phyloP scores from a whole-genome alignment of 2,888 invertebrate genomes.

The Caenorhabditis macrosperma region DNA sequence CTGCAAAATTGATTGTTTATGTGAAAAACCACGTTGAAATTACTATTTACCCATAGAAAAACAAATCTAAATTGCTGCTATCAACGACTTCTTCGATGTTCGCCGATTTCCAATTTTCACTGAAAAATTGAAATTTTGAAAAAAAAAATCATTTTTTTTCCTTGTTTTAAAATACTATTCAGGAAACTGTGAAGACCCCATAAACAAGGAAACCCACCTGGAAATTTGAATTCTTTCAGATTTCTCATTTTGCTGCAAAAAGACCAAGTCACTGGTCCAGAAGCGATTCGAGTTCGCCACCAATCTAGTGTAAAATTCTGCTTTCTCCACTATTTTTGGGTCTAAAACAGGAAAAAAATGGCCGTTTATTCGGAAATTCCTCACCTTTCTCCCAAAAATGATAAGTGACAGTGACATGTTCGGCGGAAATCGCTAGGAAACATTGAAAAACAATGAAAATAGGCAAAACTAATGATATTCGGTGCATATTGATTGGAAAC shows the following conservation, averaged over 20 bases:
- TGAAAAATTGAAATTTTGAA: too few relatives aligned
- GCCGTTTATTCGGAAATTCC: not conserved
- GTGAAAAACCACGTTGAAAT: too few relatives aligned
- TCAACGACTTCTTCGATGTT: constrained; percentile 8
- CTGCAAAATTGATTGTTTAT: not conserved
- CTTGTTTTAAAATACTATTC: constrained; percentile 1
- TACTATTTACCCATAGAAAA: constrained; percentile 11
- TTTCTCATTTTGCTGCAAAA: constrained; percentile 16
- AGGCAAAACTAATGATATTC: not conserved
- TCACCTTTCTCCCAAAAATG: constrained; percentile 50
- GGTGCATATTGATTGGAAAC: constrained; percentile 30
- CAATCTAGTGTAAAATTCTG: constrained; percentile 31
- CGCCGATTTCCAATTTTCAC: constrained; percentile 37
- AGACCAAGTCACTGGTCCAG: constrained; percentile 36
- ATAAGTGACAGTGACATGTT: constrained; percentile 41
- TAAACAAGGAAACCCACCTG: too few relatives aligned
- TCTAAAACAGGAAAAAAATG: constrained; percentile 1
- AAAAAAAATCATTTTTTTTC: not conserved
- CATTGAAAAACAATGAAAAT: not conserved
- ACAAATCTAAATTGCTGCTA: not conserved
- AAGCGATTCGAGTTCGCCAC: constrained; percentile 47
- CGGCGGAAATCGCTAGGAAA: constrained; percentile 1
- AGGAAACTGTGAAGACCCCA: too few relatives aligned
- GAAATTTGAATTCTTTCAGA: constrained; percentile 24
- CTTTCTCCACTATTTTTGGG: constrained; percentile 30